Evolutionary conservation across 2,113 vertebrate species (phyloP).

Genomic region (Myiagra hebetior): DNA sequence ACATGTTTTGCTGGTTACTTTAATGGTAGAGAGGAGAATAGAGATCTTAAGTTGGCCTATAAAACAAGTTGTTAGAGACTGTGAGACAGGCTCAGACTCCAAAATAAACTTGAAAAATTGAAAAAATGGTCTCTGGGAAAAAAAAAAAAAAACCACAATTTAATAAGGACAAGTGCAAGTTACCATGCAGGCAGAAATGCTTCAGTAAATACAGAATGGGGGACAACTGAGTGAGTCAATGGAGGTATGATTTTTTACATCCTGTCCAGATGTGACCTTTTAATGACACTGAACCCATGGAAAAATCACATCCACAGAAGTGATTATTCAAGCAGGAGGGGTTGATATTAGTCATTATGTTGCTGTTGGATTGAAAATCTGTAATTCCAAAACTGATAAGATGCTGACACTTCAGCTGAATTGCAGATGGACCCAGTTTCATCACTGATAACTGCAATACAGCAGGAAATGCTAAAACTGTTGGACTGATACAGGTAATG

Average conservation of each 20-base stretch:
- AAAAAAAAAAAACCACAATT: background rate
- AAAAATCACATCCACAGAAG: background rate
- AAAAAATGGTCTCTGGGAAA: background rate
- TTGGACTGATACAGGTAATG: background rate
- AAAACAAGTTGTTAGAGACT: background rate
- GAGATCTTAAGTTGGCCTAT: background rate
- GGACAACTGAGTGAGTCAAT: background rate
- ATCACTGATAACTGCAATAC: background rate
- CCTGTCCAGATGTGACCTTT: background rate
- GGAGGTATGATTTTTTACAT: background rate
- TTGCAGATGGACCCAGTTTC: background rate
- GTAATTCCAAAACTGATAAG: background rate
- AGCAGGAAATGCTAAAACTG: background rate
- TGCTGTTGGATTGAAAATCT: background rate
- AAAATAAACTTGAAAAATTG: background rate
- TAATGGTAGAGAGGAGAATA: background rate
- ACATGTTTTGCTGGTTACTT: background rate
- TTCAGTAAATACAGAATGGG: background rate
- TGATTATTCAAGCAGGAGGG: background rate
- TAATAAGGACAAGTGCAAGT: background rate
- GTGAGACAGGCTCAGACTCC: background rate
- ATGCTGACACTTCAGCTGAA: background rate
- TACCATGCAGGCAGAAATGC: background rate
- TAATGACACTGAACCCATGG: background rate
- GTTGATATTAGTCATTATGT: background rate